phyloP scores from a whole-genome alignment of 2,113 vertebrate genomes.

The Thalassarche chlororhynchos region DNA sequence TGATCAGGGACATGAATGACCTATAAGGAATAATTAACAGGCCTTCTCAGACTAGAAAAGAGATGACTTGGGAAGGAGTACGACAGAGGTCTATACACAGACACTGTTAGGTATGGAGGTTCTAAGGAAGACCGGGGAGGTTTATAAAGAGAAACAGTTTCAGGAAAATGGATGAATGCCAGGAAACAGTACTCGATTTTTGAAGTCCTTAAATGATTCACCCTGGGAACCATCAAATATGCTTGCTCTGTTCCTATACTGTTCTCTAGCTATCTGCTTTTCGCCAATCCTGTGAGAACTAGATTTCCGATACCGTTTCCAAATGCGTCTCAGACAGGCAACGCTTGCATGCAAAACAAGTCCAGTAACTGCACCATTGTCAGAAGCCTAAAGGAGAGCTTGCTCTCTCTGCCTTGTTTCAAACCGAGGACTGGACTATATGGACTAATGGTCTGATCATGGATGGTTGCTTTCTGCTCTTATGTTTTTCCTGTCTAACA shows the following conservation, averaged over 20 bases:
- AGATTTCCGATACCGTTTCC: background rate
- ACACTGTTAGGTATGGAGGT: background rate
- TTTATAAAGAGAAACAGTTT: background rate
- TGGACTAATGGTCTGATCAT: background rate
- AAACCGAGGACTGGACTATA: background rate
- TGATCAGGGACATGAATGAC: background rate
- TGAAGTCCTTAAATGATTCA: background rate
- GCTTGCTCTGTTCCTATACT: background rate
- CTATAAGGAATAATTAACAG: background rate
- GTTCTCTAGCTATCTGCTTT: background rate
- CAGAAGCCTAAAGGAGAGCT: background rate
- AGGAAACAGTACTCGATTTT: background rate
- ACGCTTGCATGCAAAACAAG: rapidly evolving
- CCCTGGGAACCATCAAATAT: background rate
- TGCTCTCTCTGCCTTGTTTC: background rate
- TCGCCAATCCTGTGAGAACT: background rate
- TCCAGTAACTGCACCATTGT: rapidly evolving
- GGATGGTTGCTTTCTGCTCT: background rate
- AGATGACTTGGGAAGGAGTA: background rate
- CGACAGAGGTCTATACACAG: background rate
- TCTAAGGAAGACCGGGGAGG: background rate
- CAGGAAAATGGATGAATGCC: background rate
- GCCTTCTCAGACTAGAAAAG: background rate
- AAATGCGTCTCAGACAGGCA: background rate
- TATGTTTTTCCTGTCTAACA: background rate